A percentile compares a stretch with the other conserved stretches of the same genome.
Conservation (phyloP, 30 jellyfish, hydroid and myxozoan genomes). For the Pseudorhiza aurosa region DNA sequence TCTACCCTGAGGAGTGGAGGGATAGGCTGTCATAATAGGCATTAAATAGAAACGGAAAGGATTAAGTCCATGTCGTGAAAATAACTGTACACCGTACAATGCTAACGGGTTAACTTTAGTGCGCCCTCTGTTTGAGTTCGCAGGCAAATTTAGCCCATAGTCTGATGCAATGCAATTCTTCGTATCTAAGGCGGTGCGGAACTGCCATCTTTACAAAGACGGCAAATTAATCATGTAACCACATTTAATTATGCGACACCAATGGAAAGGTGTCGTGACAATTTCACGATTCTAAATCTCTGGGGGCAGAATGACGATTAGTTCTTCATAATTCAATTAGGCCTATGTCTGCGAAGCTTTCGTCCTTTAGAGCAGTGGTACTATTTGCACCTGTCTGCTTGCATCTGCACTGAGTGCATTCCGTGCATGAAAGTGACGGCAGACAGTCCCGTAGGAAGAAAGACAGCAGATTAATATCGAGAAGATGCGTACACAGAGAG, state of each 20-base stretch:
- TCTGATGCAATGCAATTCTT: neutral
- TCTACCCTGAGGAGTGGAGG: conserved; percentile 15
- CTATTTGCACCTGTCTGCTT: too few species aligned
- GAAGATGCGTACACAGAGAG: too few species aligned
- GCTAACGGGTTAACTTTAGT: conserved; percentile 28
- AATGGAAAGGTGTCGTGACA: too few species aligned
- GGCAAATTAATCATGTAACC: conserved; percentile 1
- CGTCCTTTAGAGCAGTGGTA: too few species aligned
- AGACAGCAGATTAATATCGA: too few species aligned
- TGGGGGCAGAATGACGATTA: too few species aligned
- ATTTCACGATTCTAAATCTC: too few species aligned
- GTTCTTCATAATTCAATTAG: too few species aligned
- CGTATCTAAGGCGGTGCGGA: conserved; percentile 37
- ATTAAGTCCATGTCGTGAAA: neutral
- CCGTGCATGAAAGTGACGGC: too few species aligned
- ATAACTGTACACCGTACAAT: conserved; percentile 12
- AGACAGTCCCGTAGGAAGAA: too few species aligned
- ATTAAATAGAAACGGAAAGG: conserved; percentile 28
- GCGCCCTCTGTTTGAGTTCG: conserved; percentile 4
- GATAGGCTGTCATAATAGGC: conserved; percentile 5
- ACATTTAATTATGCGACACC: conserved; percentile 6
- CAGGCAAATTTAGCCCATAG: neutral
- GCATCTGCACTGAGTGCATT: too few species aligned
- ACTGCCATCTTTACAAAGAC: conserved; percentile 21
- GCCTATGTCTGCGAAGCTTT: too few species aligned